A percentile compares a stretch with the other conserved stretches of the same genome.
These are phyloP conservation scores for Vireo altiloquus DNA, from an alignment of 2,113 vertebrate species.

Conservation along the genomic window DNA sequence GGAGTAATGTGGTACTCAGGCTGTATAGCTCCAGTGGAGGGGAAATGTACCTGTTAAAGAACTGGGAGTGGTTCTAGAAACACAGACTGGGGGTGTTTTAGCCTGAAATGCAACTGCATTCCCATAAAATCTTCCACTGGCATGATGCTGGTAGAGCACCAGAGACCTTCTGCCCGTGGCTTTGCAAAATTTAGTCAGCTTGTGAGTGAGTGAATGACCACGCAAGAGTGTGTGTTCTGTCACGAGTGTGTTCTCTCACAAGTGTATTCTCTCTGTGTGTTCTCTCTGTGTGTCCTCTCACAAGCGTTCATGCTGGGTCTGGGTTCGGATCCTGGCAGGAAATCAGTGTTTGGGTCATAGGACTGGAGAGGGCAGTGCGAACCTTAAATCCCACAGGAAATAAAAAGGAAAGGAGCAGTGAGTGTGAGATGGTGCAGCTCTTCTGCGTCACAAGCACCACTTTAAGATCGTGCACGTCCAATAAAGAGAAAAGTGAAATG, in stretches of 20 bases:
- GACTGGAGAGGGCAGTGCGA: not conserved
- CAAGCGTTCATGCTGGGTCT: too few species aligned
- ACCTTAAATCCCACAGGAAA: not conserved
- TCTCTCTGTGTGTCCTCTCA: too few species aligned
- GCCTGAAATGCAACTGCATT: not conserved
- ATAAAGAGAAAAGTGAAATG: not conserved
- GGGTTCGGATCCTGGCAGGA: not conserved
- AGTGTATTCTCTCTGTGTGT: too few species aligned
- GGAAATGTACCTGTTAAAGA: not conserved
- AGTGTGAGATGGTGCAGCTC: accelerated
- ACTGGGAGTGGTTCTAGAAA: not conserved
- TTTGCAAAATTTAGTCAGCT: not conserved
- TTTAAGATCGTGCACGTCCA: not conserved
- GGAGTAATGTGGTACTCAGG: not conserved
- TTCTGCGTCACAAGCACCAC: not conserved
- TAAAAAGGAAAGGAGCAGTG: not conserved
- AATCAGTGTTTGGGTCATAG: not conserved
- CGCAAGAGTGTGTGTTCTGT: accelerated
- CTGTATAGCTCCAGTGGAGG: not conserved
- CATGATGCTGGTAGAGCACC: not conserved
- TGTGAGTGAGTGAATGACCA: not conserved
- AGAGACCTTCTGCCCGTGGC: not conserved
- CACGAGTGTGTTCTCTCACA: too few species aligned
- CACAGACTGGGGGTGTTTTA: not conserved
- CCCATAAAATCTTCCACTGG: not conserved